These are phyloP conservation scores for Pseudolaguvia tuberculata DNA, from an alignment of 2,113 vertebrate species.

Conservation along the genomic window DNA sequence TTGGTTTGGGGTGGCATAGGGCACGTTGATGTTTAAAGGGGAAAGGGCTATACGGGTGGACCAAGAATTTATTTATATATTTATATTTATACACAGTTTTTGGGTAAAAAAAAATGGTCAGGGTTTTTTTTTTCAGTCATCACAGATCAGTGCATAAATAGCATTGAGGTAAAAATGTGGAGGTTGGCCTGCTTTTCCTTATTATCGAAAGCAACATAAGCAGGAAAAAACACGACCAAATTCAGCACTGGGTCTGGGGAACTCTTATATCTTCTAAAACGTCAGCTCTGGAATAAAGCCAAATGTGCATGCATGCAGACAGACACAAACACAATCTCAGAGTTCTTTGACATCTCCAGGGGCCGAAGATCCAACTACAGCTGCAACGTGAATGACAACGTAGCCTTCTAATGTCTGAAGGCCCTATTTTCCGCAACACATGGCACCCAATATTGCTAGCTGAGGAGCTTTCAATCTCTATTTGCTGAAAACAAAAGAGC, in stretches of 20 bases:
- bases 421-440: slow-evolving; percentile 38
- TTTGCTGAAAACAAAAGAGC: slow-evolving; percentile 50
- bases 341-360: slow-evolving; percentile 28
- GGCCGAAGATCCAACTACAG: slow-evolving; percentile 31
- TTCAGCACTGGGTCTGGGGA: slow-evolving; percentile 27
- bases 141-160: background rate
- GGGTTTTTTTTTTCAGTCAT: background rate
- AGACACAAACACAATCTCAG: slow-evolving; percentile 15
- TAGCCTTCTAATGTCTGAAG: slow-evolving; percentile 31
- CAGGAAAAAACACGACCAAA: slow-evolving; percentile 33
- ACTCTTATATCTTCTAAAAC: slow-evolving; percentile 19
- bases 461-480: slow-evolving; percentile 42
- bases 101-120: background rate
- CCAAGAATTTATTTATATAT: background rate
- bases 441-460: slow-evolving; percentile 33
- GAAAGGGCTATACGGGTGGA: background rate
- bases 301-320: background rate
- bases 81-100: background rate
- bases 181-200: background rate
- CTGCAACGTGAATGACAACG: slow-evolving; percentile 41
- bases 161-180: background rate
- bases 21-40: background rate
- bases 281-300: slow-evolving; percentile 36
- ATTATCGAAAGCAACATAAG: slow-evolving; percentile 15
- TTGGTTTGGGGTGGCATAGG: background rate